Conservation (phyloP, 1,140 invertebrate species). For the Zophobas atratus region DNA sequence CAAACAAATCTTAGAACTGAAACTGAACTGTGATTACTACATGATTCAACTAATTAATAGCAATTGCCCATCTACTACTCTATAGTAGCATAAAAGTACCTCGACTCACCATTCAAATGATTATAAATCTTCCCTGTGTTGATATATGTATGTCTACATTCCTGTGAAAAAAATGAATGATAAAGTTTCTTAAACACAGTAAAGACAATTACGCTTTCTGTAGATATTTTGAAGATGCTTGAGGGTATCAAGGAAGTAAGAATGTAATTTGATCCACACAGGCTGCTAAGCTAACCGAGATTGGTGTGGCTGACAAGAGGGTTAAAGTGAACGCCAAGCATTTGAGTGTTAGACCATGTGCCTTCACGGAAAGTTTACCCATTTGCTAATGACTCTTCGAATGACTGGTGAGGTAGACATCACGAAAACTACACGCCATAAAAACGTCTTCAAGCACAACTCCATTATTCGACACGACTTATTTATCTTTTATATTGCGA, state of each 20-base stretch:
- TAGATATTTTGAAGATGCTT: not conserved
- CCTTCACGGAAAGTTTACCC: constrained; percentile 30
- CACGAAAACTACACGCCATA: constrained; percentile 18
- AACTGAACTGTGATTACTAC: too few relatives aligned
- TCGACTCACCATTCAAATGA: too few relatives aligned
- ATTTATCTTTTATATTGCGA: not conserved
- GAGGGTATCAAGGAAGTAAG: constrained; percentile 2
- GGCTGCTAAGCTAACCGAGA: constrained; percentile 25
- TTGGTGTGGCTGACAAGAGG: constrained; percentile 35
- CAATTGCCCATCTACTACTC: too few relatives aligned
- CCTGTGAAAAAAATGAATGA: not conserved
- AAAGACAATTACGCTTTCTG: too few relatives aligned
- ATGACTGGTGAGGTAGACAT: constrained; percentile 10
- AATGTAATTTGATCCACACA: constrained; percentile 31
- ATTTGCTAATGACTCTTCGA: constrained; percentile 29
- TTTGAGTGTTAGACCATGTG: constrained; percentile 23
- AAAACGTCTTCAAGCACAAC: constrained; percentile 9
- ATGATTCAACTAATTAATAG: too few relatives aligned
- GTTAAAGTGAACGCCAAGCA: constrained; percentile 24
- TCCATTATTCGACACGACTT: constrained; percentile 13
- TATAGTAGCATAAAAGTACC: too few relatives aligned
- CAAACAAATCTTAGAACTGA: too few relatives aligned
- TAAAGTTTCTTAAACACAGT: not conserved
- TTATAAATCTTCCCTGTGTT: too few relatives aligned
- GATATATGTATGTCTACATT: too few relatives aligned